These are phyloP conservation scores for Ypsolopha scabrella DNA, from an alignment of 2,888 invertebrate genomes.

Conservation along the genomic window DNA sequence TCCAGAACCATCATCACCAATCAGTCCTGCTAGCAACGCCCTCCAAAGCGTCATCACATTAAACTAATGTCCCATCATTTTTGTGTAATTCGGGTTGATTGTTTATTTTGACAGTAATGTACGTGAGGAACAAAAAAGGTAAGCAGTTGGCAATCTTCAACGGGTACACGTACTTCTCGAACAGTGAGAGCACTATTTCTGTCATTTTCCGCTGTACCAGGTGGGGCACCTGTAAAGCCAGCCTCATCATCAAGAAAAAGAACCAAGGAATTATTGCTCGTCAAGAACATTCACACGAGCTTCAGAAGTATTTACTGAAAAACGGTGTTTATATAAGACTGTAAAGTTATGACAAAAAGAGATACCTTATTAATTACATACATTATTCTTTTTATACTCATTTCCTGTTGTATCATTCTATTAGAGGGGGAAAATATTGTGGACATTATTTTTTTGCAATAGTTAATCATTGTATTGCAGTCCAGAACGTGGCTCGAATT, in stretches of 20 bases:
- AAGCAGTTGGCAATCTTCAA: not conserved
- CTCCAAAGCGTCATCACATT: no score
- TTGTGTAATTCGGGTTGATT: no score
- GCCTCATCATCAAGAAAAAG: constrained; percentile 12
- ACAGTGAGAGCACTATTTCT: not conserved
- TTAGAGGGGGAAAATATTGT: no score
- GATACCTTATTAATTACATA: no score
- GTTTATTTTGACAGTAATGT: not conserved
- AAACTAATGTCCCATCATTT: no score
- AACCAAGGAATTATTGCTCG: constrained; percentile 8
- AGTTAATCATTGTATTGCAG: no score
- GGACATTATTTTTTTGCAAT: no score
- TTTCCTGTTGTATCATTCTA: no score
- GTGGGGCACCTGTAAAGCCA: constrained; percentile 11
- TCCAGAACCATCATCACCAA: no score
- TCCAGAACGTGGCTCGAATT: no score
- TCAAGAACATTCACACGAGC: constrained; percentile 4
- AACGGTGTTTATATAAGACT: constrained; percentile 10
- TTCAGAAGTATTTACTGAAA: constrained; percentile 8
- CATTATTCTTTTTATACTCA: no score
- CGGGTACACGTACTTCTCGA: not conserved
- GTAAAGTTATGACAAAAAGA: not conserved
- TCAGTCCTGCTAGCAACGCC: no score
- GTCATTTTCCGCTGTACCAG: not conserved
- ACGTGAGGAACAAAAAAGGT: not conserved